phyloP scores from a whole-genome alignment of 1,140 invertebrate species.

The Drosophila sp. region DNA sequence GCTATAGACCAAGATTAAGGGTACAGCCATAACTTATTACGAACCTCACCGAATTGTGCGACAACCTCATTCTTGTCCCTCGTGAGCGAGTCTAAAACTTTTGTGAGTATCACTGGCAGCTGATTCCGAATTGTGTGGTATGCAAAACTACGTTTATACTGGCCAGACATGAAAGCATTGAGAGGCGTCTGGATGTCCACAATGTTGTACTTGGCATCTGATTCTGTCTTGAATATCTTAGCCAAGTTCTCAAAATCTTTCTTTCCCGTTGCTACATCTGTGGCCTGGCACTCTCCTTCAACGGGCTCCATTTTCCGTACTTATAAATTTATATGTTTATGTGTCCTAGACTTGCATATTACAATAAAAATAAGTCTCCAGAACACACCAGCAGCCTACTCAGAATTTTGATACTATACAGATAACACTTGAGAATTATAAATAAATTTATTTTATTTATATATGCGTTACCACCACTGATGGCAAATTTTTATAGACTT shows the following conservation, averaged over 20 bases:
- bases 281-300: conserved; percentile 1
- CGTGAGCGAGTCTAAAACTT: conserved; percentile 93
- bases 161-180: conserved; percentile 67
- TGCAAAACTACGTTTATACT: conserved; percentile 90
- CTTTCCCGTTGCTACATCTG: not conserved
- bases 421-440: not conserved
- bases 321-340: conserved; percentile 6
- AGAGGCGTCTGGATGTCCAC: conserved; percentile 65
- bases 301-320: conserved; percentile 20
- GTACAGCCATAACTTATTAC: conserved; percentile 24
- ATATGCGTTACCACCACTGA: too few relatives aligned
- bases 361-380: not conserved
- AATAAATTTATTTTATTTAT: too few relatives aligned
- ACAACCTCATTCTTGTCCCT: conserved; percentile 90
- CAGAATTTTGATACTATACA: not conserved
- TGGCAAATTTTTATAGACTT: too few relatives aligned
- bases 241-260: conserved; percentile 1
- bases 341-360: conserved; percentile 17
- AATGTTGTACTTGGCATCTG: conserved; percentile 80
- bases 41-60: conserved; percentile 89
- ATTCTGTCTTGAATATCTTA: conserved; percentile 62
- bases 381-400: conserved; percentile 22
- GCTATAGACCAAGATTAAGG: conserved; percentile 27
- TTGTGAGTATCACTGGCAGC: conserved; percentile 95
- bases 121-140: conserved; percentile 93